Percentiles rank a stretch among this genome's conserved stretches.
Evolutionary conservation across 2,888 invertebrate genomes (phyloP).

Genomic region (Oscheius sp.): DNA sequence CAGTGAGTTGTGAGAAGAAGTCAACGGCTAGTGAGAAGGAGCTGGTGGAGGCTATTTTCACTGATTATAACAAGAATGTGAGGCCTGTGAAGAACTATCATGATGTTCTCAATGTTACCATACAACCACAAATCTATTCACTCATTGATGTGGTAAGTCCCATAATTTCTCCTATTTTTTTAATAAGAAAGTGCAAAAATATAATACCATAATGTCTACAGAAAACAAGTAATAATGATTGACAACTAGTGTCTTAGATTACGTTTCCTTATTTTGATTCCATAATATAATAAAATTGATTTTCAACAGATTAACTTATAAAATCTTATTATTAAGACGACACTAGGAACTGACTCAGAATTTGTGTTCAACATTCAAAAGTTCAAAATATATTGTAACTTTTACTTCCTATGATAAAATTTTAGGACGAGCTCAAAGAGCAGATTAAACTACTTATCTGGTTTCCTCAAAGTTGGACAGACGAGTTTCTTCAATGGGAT

Average conservation of each 20-base stretch:
- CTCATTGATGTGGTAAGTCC: constrained; percentile 54
- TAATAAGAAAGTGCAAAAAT: no score
- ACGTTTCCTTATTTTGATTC: no score
- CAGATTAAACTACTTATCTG: constrained; percentile 55
- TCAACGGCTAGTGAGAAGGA: constrained; percentile 35
- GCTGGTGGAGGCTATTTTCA: constrained; percentile 44
- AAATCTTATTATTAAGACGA: no score
- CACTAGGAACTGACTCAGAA: no score
- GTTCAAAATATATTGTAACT: no score
- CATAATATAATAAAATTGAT: no score
- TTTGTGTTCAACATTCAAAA: no score
- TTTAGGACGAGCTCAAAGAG: constrained; percentile 57
- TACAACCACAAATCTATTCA: constrained; percentile 56
- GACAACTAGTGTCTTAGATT: no score
- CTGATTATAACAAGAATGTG: constrained; percentile 44
- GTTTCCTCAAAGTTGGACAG: constrained; percentile 60
- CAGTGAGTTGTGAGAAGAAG: not conserved
- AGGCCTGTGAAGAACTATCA: constrained; percentile 51
- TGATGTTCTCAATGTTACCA: constrained; percentile 52
- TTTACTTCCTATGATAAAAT: not conserved
- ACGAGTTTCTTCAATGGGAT: constrained; percentile 54
- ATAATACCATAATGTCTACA: no score
- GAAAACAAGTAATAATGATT: no score
- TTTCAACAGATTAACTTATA: no score
- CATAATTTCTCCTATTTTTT: not conserved